phyloP scores from a whole-genome alignment of 2,888 invertebrate genomes.

The Yponomeuta plumbellus region DNA sequence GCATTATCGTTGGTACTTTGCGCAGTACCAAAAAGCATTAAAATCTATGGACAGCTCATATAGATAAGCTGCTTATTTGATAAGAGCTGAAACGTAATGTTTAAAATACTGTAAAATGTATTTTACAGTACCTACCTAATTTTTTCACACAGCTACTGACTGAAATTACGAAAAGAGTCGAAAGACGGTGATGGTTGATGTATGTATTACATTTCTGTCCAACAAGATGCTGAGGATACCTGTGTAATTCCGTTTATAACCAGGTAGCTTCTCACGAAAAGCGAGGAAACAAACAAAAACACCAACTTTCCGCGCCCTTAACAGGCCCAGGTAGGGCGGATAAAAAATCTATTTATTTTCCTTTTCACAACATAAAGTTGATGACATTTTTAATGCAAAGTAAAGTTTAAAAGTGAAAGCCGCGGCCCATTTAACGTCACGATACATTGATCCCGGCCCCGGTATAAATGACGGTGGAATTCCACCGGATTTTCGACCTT shows the following conservation, averaged over 20 bases:
- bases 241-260: neutral
- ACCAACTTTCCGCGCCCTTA: neutral
- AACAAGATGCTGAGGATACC: neutral
- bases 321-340: neutral
- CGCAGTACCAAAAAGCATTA: no score
- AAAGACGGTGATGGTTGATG: no score
- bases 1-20: no score
- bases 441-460: neutral
- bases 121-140: no score
- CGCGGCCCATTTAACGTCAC: slow-evolving; percentile 1
- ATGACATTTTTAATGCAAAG: slow-evolving; percentile 1
- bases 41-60: no score
- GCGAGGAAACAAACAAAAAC: neutral
- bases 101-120: no score
- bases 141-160: no score
- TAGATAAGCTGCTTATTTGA: no score
- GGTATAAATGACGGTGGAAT: neutral
- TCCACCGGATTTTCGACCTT: neutral
- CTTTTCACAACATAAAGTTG: slow-evolving; percentile 1
- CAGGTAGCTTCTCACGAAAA: neutral
- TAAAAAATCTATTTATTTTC: slow-evolving; percentile 2
- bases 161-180: no score
- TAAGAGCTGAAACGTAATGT: no score
- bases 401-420: neutral
- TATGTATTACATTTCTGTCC: no score